phyloP scores from a whole-genome alignment of 2,113 vertebrate species.

The Corvus moneduloides region DNA sequence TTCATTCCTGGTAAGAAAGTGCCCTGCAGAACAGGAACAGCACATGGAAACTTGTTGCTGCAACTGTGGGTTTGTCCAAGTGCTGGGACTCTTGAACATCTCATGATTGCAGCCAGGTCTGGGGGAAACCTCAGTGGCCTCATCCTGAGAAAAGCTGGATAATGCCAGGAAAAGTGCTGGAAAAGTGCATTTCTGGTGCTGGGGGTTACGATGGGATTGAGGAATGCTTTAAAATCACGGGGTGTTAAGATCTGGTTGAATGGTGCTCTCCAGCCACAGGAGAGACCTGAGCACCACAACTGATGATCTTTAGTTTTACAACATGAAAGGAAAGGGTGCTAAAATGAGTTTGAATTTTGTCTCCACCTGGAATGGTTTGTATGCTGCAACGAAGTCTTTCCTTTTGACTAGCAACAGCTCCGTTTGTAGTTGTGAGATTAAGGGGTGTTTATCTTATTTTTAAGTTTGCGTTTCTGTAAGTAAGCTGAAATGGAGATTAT shows the following conservation, averaged over 20 bases:
- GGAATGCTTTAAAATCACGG: background rate
- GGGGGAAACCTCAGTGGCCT: rapidly evolving
- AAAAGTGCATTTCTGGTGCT: background rate
- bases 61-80: background rate
- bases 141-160: background rate
- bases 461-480: background rate
- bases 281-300: too few relatives aligned
- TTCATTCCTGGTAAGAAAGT: background rate
- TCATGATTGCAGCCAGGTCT: background rate
- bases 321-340: background rate
- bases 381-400: background rate
- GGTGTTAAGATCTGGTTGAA: background rate
- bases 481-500: background rate
- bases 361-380: background rate
- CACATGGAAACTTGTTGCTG: background rate
- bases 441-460: background rate
- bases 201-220: background rate
- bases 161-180: background rate
- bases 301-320: background rate
- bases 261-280: background rate
- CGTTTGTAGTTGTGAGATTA: background rate
- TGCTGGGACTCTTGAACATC: background rate
- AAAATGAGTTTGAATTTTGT: background rate
- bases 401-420: background rate
- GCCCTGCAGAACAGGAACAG: background rate